Evolutionary conservation across 2,797 vertebrate species (phyloP).

Genomic region (Pangasius krempfi): DNA sequence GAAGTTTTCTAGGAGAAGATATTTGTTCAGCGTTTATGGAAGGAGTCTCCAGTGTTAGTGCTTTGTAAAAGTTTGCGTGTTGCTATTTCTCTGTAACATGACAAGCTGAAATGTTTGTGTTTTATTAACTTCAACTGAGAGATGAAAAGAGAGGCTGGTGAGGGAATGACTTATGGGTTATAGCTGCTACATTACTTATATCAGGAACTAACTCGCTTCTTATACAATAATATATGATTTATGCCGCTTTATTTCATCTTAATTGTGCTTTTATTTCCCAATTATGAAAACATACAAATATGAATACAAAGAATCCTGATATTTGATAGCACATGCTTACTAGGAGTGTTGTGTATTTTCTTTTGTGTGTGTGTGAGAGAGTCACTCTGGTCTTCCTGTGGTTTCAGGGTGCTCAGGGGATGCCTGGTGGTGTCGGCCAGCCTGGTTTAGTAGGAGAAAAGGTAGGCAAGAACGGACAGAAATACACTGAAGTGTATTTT

Average conservation of each 20-base stretch:
- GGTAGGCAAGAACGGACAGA: conserved; percentile 68
- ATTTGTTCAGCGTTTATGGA: not conserved
- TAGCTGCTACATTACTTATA: not conserved
- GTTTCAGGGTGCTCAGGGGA: conserved; percentile 79
- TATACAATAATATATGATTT: not conserved
- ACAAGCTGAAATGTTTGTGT: not conserved
- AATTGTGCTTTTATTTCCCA: not conserved
- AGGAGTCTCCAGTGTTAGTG: not conserved
- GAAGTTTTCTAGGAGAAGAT: not conserved
- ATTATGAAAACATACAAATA: not conserved
- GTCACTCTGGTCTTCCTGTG: conserved; percentile 44
- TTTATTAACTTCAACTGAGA: not conserved
- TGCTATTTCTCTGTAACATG: not conserved
- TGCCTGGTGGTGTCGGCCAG: conserved; percentile 84
- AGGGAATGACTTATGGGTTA: not conserved
- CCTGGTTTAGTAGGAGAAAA: conserved; percentile 89
- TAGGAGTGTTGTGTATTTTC: not conserved
- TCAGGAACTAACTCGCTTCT: not conserved
- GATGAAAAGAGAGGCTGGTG: too few species aligned
- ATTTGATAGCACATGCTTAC: not conserved
- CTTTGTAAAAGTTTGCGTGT: not conserved
- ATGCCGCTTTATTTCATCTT: not conserved
- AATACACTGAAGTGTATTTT: not conserved
- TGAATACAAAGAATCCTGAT: not conserved
- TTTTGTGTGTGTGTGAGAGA: conserved; percentile 25